Evolutionary conservation across 2,113 vertebrate genomes (phyloP).

Genomic region (Aldabrachelys gigantea): DNA sequence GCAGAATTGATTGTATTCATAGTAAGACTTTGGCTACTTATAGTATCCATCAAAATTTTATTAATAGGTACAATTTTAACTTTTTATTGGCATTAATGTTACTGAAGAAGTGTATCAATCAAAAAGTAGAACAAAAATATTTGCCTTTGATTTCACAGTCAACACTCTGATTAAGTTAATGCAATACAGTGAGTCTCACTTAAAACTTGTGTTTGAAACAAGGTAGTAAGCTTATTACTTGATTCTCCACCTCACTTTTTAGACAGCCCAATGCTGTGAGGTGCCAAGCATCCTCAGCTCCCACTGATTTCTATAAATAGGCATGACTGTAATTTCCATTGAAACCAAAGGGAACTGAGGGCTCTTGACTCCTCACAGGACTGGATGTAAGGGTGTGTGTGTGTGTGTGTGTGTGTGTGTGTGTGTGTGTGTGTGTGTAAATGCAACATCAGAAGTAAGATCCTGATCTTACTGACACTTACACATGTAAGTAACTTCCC

Average conservation of each 20-base stretch:
- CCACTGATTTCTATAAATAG: neutral
- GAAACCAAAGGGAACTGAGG: neutral
- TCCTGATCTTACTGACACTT: neutral
- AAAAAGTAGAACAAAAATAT: slow-evolving; percentile 58
- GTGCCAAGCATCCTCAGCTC: neutral
- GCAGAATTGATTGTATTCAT: slow-evolving; percentile 66
- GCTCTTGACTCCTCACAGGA: neutral
- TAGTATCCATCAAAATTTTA: slow-evolving; percentile 71
- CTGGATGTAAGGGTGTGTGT: neutral
- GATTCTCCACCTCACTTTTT: neutral
- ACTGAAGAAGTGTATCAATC: slow-evolving; percentile 76
- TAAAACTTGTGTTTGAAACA: neutral
- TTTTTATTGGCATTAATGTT: slow-evolving; percentile 73
- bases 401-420: fast-evolving
- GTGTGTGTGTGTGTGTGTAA: fast-evolving
- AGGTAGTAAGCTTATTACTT: neutral
- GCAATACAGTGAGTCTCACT: neutral
- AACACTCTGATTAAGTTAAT: slow-evolving; percentile 23
- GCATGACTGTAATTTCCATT: fast-evolving
- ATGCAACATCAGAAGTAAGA: neutral
- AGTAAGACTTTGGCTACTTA: slow-evolving; percentile 58
- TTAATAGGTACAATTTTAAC: slow-evolving; percentile 73
- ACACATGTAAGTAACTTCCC: neutral
- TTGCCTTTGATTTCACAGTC: slow-evolving; percentile 50
- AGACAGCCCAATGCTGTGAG: neutral